Evolutionary conservation across 2,888 invertebrate genomes (phyloP).

Genomic region (Platycheirus albimanus): DNA sequence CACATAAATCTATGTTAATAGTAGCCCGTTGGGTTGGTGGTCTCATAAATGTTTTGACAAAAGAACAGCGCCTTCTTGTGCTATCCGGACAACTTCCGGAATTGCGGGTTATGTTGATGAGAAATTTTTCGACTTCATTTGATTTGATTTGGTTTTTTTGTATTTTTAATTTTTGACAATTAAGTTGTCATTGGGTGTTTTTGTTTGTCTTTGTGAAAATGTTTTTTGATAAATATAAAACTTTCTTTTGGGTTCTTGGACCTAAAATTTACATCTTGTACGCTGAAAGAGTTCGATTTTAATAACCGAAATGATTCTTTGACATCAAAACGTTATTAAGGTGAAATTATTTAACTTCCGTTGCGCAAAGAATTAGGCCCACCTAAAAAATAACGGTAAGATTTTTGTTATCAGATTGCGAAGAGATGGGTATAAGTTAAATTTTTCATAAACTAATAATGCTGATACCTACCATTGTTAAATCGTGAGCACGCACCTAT

Average conservation of each 20-base stretch:
- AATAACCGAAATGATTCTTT: too few relatives aligned
- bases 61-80: slow-evolving; percentile 39
- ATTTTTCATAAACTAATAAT: too few relatives aligned
- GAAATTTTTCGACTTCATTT: too few relatives aligned
- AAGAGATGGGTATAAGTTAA: too few relatives aligned
- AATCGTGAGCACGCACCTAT: too few relatives aligned
- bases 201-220: slow-evolving; percentile 19
- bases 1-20: slow-evolving; percentile 69
- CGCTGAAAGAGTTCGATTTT: too few relatives aligned
- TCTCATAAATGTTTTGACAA: slow-evolving; percentile 59
- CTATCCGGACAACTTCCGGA: slow-evolving; percentile 60
- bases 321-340: too few relatives aligned
- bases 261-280: not conserved
- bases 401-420: too few relatives aligned
- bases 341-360: too few relatives aligned
- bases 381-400: too few relatives aligned
- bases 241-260: not conserved
- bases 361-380: too few relatives aligned
- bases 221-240: not conserved
- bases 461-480: too few relatives aligned
- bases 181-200: slow-evolving; percentile 30
- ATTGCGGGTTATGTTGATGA: slow-evolving; percentile 51
- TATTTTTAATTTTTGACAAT: slow-evolving; percentile 33
- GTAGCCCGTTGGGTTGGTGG: slow-evolving; percentile 61
- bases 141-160: slow-evolving; percentile 5